These are phyloP conservation scores for Cariama cristata DNA, from an alignment of 2,113 vertebrate species.

Conservation along the genomic window DNA sequence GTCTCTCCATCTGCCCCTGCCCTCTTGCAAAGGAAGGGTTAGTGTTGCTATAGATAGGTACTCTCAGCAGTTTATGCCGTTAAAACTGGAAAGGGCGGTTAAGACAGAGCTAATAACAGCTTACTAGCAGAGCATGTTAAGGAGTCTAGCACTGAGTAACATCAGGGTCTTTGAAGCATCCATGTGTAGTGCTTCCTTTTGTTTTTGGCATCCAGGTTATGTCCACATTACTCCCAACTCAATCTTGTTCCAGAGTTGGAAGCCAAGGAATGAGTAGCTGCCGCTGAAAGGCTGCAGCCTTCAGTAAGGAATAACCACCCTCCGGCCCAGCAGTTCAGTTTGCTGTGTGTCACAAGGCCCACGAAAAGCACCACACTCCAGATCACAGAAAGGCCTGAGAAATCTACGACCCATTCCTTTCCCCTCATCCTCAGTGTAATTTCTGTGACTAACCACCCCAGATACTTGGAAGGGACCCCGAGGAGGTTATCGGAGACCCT, in stretches of 20 bases:
- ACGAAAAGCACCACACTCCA: not conserved
- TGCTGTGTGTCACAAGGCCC: not conserved
- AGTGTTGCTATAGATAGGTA: not conserved
- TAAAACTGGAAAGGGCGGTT: not conserved
- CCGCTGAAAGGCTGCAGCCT: not conserved
- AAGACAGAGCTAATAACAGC: not conserved
- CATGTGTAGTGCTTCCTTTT: not conserved
- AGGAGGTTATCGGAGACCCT: not conserved
- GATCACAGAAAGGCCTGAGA: not conserved
- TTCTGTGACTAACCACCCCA: not conserved
- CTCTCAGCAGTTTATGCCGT: not conserved
- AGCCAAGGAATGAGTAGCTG: not conserved
- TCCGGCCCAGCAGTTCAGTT: not conserved
- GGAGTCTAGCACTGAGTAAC: not conserved
- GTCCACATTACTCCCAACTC: not conserved
- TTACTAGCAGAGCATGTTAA: not conserved
- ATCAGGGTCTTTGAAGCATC: not conserved
- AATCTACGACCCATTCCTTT: not conserved
- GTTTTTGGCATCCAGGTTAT: not conserved
- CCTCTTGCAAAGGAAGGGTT: not conserved
- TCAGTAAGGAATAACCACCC: not conserved
- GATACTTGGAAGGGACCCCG: not conserved
- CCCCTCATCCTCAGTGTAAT: not conserved
- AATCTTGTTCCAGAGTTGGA: not conserved
- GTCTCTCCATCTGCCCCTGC: not conserved